A percentile compares a stretch with the other conserved stretches of the same genome.
These are phyloP conservation scores for Myocastor coypus DNA, from an alignment of 2,113 vertebrate species.

Conservation along the genomic window DNA sequence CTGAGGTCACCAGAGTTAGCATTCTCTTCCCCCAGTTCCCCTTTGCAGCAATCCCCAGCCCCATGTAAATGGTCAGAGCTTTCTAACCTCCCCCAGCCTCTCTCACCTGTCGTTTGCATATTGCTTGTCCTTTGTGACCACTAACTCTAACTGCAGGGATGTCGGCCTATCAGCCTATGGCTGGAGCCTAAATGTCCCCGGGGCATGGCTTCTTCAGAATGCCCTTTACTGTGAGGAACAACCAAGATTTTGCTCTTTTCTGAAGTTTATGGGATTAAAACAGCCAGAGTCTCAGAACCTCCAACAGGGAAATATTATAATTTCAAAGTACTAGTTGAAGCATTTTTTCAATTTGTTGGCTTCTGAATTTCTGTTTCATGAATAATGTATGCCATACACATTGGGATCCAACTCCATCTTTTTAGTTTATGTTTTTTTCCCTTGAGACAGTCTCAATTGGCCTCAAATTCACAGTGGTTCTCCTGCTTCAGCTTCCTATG, in stretches of 20 bases:
- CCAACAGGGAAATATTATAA: slow-evolving; percentile 6
- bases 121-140: background rate
- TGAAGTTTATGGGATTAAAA: slow-evolving; percentile 54
- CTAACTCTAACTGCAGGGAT: background rate
- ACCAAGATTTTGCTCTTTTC: background rate
- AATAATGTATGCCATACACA: background rate
- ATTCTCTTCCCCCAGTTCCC: background rate
- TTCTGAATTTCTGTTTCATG: background rate
- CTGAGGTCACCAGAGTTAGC: background rate
- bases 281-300: background rate
- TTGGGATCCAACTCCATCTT: background rate
- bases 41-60: background rate
- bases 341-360: background rate
- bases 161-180: background rate
- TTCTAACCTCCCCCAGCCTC: background rate
- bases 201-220: background rate
- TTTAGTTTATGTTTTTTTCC: background rate
- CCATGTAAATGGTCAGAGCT: background rate
- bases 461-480: background rate
- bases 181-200: background rate
- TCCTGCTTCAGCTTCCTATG: background rate
- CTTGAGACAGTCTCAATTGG: background rate
- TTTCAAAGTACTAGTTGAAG: background rate
- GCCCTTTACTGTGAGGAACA: background rate
- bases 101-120: slow-evolving; percentile 29